Percentiles rank a stretch among this genome's conserved stretches.
Conservation (phyloP, 2,888 invertebrate species). For the Zaprionus bogoriensis region DNA sequence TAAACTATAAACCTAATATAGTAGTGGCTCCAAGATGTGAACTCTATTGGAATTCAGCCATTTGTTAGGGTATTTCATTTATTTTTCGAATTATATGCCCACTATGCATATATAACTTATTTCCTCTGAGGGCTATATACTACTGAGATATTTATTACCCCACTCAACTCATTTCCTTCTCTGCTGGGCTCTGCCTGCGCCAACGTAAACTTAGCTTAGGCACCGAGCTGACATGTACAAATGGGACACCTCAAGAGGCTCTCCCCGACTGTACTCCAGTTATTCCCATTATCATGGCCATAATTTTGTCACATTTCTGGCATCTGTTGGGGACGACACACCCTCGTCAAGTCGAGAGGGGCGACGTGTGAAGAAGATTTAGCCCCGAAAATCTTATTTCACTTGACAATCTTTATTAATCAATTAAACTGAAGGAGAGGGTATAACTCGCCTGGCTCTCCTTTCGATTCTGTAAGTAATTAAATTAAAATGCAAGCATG, state of each 20-base stretch:
- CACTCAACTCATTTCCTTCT: background rate
- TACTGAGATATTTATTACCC: slow-evolving; percentile 4
- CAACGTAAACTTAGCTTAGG: slow-evolving; percentile 3
- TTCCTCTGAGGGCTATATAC: background rate
- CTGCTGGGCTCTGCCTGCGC: slow-evolving; percentile 8
- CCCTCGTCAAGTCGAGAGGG: slow-evolving; percentile 58
- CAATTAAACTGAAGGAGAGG: slow-evolving; percentile 61
- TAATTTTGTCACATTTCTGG: slow-evolving; percentile 55
- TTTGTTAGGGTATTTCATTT: no score
- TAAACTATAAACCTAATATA: background rate
- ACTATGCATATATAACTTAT: background rate
- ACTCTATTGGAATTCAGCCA: no score
- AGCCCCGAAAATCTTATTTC: slow-evolving; percentile 27
- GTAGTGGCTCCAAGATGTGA: background rate
- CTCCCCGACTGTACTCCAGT: slow-evolving; percentile 12
- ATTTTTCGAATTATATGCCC: background rate
- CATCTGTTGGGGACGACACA: slow-evolving; percentile 46
- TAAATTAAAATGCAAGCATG: slow-evolving; percentile 78
- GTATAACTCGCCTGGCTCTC: slow-evolving; percentile 37
- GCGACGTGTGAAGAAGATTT: slow-evolving; percentile 58
- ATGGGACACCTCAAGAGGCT: slow-evolving; percentile 36
- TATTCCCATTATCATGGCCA: slow-evolving; percentile 36
- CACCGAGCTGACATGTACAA: slow-evolving; percentile 44
- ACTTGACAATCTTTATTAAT: slow-evolving; percentile 74
- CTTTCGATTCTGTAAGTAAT: slow-evolving; percentile 71